A percentile compares a stretch with the other conserved stretches of the same genome.
These are phyloP conservation scores for Drosophila nigromelanica DNA, from an alignment of 1,140 invertebrate genomes.

Conservation along the genomic window DNA sequence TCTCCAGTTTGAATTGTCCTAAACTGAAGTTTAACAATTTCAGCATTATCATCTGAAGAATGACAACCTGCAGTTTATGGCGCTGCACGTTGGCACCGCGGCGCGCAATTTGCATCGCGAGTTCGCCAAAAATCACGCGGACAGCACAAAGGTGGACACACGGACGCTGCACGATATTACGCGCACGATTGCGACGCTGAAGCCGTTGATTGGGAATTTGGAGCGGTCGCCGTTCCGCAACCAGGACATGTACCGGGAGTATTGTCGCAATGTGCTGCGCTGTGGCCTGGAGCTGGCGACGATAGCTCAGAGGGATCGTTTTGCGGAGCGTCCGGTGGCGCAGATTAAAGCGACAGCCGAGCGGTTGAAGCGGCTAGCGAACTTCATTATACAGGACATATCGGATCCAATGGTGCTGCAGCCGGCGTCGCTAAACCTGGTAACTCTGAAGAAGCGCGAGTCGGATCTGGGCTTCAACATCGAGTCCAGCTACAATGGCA, in stretches of 20 bases:
- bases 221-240: slow-evolving; percentile 87
- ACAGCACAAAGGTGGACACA: slow-evolving; percentile 90
- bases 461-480: slow-evolving; percentile 93
- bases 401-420: slow-evolving; percentile 94
- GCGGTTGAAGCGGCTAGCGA: slow-evolving; percentile 90
- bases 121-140: slow-evolving; percentile 85
- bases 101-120: slow-evolving; percentile 91
- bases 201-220: slow-evolving; percentile 94
- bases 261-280: slow-evolving; percentile 87
- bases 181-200: slow-evolving; percentile 92
- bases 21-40: slow-evolving; percentile 67
- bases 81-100: slow-evolving; percentile 92
- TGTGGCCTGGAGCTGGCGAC: slow-evolving; percentile 93
- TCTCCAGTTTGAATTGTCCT: background rate
- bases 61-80: slow-evolving; percentile 95
- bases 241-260: slow-evolving; percentile 77
- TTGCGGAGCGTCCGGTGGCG: slow-evolving; percentile 90
- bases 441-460: slow-evolving; percentile 93
- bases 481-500: slow-evolving; percentile 92
- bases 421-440: slow-evolving; percentile 93
- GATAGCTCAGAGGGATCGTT: slow-evolving; percentile 93
- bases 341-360: slow-evolving; percentile 88
- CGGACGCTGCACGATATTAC: slow-evolving; percentile 93
- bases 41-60: slow-evolving; percentile 95
- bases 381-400: slow-evolving; percentile 94